Evolutionary conservation across 2,888 invertebrate genomes (phyloP).

Genomic region (Gastracanthus pulcherrimus): DNA sequence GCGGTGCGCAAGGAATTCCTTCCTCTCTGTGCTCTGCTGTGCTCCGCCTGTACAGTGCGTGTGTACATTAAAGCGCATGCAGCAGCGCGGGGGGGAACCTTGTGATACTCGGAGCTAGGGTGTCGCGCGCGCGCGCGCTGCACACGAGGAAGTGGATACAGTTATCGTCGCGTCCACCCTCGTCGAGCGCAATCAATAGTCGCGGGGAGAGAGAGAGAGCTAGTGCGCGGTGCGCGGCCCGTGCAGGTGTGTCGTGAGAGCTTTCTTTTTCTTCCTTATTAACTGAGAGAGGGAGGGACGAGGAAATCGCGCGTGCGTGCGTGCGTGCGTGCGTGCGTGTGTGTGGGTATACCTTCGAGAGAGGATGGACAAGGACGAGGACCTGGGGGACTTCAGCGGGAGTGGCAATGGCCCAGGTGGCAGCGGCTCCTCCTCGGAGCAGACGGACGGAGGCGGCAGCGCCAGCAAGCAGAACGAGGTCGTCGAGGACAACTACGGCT

Average conservation of each 20-base stretch:
- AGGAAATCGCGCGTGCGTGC: neutral
- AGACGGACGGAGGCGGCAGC: constrained; percentile 33
- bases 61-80: neutral
- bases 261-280: neutral
- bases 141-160: neutral
- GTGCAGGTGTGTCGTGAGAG: neutral
- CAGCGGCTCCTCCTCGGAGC: too few species aligned
- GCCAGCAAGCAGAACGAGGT: constrained; percentile 58
- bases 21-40: neutral
- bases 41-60: neutral
- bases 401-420: neutral
- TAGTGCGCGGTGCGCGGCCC: too few species aligned
- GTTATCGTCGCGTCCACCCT: neutral
- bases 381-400: constrained; percentile 36
- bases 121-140: too few species aligned
- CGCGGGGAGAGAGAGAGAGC: too few species aligned
- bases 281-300: too few species aligned
- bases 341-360: neutral
- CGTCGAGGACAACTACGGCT: constrained; percentile 79
- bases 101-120: neutral
- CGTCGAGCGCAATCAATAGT: neutral
- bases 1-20: neutral
- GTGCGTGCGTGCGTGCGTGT: neutral
- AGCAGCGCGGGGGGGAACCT: neutral
- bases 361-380: constrained; percentile 52